These are phyloP conservation scores for Perdita meconis DNA, from an alignment of 2,888 invertebrate species.

Conservation along the genomic window DNA sequence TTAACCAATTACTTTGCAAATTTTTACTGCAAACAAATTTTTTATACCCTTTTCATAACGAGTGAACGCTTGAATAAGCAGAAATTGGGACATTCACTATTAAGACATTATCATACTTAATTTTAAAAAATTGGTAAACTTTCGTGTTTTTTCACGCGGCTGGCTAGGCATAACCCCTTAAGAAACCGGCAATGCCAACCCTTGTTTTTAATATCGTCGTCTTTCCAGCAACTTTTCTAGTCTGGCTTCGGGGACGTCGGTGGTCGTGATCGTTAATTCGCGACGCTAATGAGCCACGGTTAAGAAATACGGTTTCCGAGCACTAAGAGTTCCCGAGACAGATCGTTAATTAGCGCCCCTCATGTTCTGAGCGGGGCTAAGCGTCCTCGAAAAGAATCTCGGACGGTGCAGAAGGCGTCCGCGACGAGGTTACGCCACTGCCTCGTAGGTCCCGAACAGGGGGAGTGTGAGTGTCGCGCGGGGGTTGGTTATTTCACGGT, in stretches of 20 bases:
- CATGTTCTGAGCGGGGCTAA: conserved; percentile 35
- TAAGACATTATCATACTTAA: too few relatives aligned
- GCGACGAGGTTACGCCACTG: conserved; percentile 77
- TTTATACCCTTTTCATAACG: too few relatives aligned
- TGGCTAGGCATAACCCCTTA: too few relatives aligned
- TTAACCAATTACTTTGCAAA: too few relatives aligned
- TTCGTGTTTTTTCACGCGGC: too few relatives aligned
- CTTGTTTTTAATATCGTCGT: too few relatives aligned
- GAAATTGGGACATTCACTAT: too few relatives aligned
- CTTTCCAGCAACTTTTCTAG: background rate
- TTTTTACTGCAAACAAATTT: too few relatives aligned
- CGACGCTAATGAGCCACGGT: conserved; percentile 49
- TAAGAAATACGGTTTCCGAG: conserved; percentile 12
- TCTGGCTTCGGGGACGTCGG: background rate
- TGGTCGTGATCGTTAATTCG: conserved; percentile 39
- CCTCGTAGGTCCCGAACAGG: conserved; percentile 63
- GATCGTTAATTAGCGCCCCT: conserved; percentile 57
- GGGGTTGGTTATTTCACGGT: conserved; percentile 84
- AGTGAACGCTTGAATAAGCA: too few relatives aligned
- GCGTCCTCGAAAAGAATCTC: conserved; percentile 49
- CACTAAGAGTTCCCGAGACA: conserved; percentile 50
- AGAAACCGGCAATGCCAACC: too few relatives aligned
- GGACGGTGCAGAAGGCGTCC: conserved; percentile 29
- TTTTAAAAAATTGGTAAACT: too few relatives aligned
- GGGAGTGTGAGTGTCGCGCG: conserved; percentile 75